Base-by-base conservation (phyloP, 2,113 vertebrate genomes). In the Piliocolobus tephrosceles region DNA sequence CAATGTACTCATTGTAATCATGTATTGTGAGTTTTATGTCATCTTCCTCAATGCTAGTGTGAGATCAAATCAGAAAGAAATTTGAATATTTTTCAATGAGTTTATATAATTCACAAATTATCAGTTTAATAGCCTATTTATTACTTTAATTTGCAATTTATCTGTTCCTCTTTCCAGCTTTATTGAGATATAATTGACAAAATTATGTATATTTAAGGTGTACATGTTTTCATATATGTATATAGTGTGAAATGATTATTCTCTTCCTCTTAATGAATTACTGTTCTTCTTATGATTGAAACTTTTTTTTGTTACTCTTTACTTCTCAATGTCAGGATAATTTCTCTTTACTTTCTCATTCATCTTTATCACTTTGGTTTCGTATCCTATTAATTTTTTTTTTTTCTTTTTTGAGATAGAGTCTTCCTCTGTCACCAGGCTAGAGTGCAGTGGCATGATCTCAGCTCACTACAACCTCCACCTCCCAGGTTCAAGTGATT, bases 351-450 rank as follows among this genome's bases (percentile, higher is more conserved):
- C 90, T 90, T 95, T 58, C 47, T 93, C 87, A 84, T 43, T 82
- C 43, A 43, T 66, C 55, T 68, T 61, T 93, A 89, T 84, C 43
- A 85, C 52, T 79, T 96, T 93, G 64, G 76, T 90, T 85, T 83
- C 9, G 22, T 89, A 35, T 55, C 61, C 16, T 32, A 76, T 75
- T 81, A 66, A 45, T 76, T 35, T 94, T 61, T 81, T 82, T 58
- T 23, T 58, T 58, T 58, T 61, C 18, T 61, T 61, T 61, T 25
- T 61, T 61, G 58, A 61, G 58, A 23, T 3, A 61, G 64, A 35
- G 66, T 68, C 32, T n/a, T 68, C 5, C 12, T 64, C 61, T 68
- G 32, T 68, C 66, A 68, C 32, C 66, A 55, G 52, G 61, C 61
- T 64, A 13, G 61, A 30, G 61, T 64, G 11, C 61, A 64, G 61